Conservation (phyloP, 2,797 vertebrate species). For the Neolamprologus multifasciatus region DNA sequence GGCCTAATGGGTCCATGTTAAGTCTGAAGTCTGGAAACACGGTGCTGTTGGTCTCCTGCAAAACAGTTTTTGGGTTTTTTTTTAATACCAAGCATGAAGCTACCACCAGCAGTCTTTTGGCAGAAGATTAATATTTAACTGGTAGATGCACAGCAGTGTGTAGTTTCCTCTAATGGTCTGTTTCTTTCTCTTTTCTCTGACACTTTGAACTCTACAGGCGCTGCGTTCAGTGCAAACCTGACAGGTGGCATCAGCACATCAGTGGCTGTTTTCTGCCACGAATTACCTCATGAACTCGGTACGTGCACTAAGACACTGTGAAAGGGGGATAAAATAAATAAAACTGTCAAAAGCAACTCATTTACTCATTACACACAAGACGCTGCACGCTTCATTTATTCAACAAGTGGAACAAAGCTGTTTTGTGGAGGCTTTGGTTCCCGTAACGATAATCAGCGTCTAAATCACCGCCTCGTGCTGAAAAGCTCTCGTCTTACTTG, state of each 20-base stretch:
- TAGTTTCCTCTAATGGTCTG: neutral
- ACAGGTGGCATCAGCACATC: slow-evolving; percentile 98
- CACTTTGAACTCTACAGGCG: slow-evolving; percentile 72
- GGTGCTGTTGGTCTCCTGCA: neutral
- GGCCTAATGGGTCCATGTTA: neutral
- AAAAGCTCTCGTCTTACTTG: neutral
- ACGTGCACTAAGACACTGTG: slow-evolving; percentile 19
- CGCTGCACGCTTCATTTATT: neutral
- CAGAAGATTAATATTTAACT: neutral
- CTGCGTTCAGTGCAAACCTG: slow-evolving; percentile 92
- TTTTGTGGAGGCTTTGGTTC: neutral
- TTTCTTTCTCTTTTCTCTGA: neutral
- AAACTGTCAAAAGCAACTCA: neutral
- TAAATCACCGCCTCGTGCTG: neutral
- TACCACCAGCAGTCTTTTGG: neutral
- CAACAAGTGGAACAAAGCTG: neutral
- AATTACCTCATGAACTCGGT: slow-evolving; percentile 98
- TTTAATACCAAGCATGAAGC: neutral
- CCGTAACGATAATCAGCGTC: neutral
- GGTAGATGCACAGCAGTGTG: neutral
- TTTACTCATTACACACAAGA: neutral
- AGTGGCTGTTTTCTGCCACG: slow-evolving; percentile 97
- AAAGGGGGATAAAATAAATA: neutral
- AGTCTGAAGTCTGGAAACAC: neutral
- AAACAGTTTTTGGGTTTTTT: neutral